Base-by-base conservation (phyloP, 2,888 invertebrate species). In the Melanostoma mellinum region DNA sequence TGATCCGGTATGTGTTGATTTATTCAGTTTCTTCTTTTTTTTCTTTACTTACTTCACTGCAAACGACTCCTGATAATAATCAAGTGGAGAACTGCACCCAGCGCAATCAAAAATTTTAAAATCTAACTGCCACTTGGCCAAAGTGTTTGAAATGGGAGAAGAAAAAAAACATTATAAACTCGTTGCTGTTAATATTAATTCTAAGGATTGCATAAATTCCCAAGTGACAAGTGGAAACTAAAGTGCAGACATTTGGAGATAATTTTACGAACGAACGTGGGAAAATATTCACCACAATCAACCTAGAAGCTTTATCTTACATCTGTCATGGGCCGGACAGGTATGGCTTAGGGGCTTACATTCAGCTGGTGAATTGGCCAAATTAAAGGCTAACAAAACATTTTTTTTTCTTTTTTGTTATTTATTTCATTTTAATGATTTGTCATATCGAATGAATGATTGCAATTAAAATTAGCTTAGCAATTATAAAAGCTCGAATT, bases 31-130 rank as follows among this genome's bases (percentile, higher is more conserved):
- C 55, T 55, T 68, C 73, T 77, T 55, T 76, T 81, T 75, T 44
- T 36, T 10, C 4, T 53, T 35, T 9, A 8, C n/a, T 53, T 4
- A 10, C 32, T 40, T 38, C 30, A 4, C 36, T 6, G 5, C 53
- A 42, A 61, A 60, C 56, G 46, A 69, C 68, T 78, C 53, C 77
- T 68, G 82, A 82, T 82, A 82, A 78, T 73, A 78, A 82, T 82
- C 82, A 82, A 69, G 60, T 52, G 46, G 52, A 63, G 53, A 77
- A 74, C 82, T 82, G 82, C 82, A 82, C 82, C 82, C 73, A 78
- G 46, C 30, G 78, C 68, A 78, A 78, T 78, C 73, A 78, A 68
- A 82, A 69, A 56, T 76, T 72, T 81, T 30, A 68, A 81, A 73
- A 81, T 71, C 63, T 60, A 65, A 46, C 71, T 71, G 67, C 69